Base-by-base conservation (phyloP, 2,797 vertebrate species). In the Rhodeus uyekii region DNA sequence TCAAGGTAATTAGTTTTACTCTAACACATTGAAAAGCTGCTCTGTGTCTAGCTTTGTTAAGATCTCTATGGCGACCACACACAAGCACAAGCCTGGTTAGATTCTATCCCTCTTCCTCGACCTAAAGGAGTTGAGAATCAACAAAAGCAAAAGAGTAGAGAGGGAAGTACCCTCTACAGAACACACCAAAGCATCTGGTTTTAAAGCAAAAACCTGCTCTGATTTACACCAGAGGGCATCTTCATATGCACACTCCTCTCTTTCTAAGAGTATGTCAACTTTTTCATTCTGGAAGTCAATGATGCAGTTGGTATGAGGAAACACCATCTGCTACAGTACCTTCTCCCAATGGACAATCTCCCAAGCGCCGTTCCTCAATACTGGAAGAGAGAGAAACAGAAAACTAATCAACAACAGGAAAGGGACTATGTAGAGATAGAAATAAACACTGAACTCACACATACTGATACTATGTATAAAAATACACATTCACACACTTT, bases 341-440 rank as follows among this genome's bases (percentile, higher is more conserved):
- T 99, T 99, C 93, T 98, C 97, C 98, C 98, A 99, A 92, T 99
- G 97, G 85, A 99, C 97, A 84, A 99, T 99, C 93, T 99, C 98
- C 98, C 98, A 99, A 80, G 98, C 97, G 86, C 98, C 97, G 82
- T 99, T 99, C 88, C 98, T 95, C 90, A 99, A 88, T 32, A 99
- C 98, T 99, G 89, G 80, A 87, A 88, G 19, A 85, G 80, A 81
- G 4, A 74, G 10, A 65, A 38, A 76, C 55, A 50, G 53, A 75
- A 29, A 58, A 29, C 32, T n/a, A 46, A 58, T 16, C 83, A 14
- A 13, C 44, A 18, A 85, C 4, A 76, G 27, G 2, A 55, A 36
- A 64, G 55, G 29, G 10, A 22, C 10, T 14, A 48, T 29, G 12
- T 39, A 39, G 74, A 55, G 12, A 18, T n/a, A n/a, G n/a, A 76